Percentiles rank a stretch among this genome's conserved stretches.
Evolutionary conservation across 2,888 invertebrate species (phyloP).

Genomic region (Halictus quadricinctus): DNA sequence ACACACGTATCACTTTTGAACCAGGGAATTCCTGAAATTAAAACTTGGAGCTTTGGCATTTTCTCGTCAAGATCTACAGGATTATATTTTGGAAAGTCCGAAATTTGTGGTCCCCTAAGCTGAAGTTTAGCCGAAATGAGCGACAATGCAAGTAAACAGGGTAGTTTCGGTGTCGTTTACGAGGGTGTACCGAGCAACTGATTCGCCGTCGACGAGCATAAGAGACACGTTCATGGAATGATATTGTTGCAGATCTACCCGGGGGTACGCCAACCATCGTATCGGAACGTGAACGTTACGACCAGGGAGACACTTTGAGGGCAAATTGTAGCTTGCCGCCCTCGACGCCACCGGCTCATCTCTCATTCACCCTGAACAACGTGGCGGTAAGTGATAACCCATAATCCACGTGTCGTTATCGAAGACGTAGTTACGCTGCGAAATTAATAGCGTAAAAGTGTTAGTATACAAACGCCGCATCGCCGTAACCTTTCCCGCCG

Average conservation of each 20-base stretch:
- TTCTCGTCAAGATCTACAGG: too few species aligned
- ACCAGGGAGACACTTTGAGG: conserved; percentile 88
- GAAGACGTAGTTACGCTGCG: conserved; percentile 44
- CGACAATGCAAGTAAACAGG: conserved; percentile 58
- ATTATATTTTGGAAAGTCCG: too few species aligned
- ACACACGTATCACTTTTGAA: too few species aligned
- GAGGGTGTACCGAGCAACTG: conserved; percentile 24
- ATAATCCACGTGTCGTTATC: conserved; percentile 53
- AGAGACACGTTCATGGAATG: conserved; percentile 64
- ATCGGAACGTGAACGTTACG: conserved; percentile 89
- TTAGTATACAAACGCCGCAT: not conserved
- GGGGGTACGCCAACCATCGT: conserved; percentile 86
- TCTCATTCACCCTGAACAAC: conserved; percentile 91
- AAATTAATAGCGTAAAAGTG: conserved; percentile 47
- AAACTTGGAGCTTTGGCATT: too few species aligned
- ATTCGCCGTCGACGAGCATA: conserved; percentile 40
- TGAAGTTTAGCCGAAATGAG: too few species aligned
- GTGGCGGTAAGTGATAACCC: conserved; percentile 87
- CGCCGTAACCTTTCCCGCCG: not conserved
- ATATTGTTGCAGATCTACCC: conserved; percentile 88
- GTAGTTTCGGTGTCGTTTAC: not conserved
- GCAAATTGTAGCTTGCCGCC: conserved; percentile 92
- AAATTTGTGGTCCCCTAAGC: too few species aligned
- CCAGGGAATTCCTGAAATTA: too few species aligned
- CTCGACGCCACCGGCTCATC: conserved; percentile 89